Evolutionary conservation across 2,888 invertebrate genomes (phyloP).

Genomic region (Acanthosoma haemorrhoidale): DNA sequence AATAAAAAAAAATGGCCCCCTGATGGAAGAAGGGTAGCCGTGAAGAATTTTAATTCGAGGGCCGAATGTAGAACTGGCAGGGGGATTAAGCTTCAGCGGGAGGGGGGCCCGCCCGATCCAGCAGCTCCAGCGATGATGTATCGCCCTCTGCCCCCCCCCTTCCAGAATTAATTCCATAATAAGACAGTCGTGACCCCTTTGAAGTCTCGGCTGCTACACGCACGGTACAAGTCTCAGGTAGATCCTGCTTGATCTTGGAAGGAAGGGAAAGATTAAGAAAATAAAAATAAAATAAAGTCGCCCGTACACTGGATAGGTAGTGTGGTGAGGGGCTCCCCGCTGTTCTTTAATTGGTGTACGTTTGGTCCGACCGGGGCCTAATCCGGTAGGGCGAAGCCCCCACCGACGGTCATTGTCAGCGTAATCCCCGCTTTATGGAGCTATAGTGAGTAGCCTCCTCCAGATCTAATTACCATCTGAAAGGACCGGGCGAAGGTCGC

Average conservation of each 20-base stretch:
- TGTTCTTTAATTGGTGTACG: slow-evolving; percentile 7
- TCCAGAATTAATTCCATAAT: slow-evolving; percentile 27
- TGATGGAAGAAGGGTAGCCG: slow-evolving; percentile 18
- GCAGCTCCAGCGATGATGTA: slow-evolving; percentile 20
- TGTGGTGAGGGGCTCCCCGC: not conserved
- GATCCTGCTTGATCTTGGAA: not conserved
- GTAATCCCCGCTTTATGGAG: too few species aligned
- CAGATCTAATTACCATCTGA: not conserved
- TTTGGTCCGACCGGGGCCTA: not conserved
- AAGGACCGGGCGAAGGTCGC: not conserved
- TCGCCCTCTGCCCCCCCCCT: not conserved
- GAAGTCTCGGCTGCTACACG: not conserved
- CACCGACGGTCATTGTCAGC: not conserved
- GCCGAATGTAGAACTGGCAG: slow-evolving; percentile 20
- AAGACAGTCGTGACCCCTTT: slow-evolving; percentile 29
- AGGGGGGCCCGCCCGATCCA: not conserved
- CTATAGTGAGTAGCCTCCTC: not conserved
- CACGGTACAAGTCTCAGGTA: not conserved
- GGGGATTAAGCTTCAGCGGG: not conserved
- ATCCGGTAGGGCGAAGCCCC: not conserved
- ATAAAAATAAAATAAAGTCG: not conserved
- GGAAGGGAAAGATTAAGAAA: not conserved
- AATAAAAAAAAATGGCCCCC: slow-evolving; percentile 6
- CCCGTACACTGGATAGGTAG: not conserved
- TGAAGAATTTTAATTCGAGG: slow-evolving; percentile 25